Evolutionary conservation across 1,140 invertebrate species (phyloP).

Genomic region (Anoplolepis gracilipes): DNA sequence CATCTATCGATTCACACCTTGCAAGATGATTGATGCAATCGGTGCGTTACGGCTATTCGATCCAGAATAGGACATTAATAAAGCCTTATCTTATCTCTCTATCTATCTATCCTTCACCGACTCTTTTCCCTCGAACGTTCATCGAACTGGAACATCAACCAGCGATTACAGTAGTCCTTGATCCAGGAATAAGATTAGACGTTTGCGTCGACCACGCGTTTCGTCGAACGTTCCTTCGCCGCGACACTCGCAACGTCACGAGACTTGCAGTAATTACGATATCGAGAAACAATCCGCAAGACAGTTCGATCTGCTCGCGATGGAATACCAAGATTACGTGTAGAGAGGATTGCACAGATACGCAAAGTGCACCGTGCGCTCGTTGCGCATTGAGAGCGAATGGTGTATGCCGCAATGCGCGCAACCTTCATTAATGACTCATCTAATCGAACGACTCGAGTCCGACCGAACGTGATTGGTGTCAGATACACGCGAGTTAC

Average conservation of each 20-base stretch:
- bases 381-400: conserved; percentile 46
- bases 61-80: conserved; percentile 2
- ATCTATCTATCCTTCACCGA: conserved; percentile 41
- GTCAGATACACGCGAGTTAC: conserved; percentile 62
- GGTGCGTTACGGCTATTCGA: conserved; percentile 21
- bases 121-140: conserved; percentile 18
- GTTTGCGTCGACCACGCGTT: conserved; percentile 41
- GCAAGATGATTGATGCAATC: conserved; percentile 28
- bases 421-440: conserved; percentile 78
- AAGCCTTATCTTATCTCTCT: background rate
- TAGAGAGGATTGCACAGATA: conserved; percentile 14
- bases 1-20: background rate
- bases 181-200: conserved; percentile 65
- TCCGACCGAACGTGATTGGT: conserved; percentile 48
- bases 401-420: conserved; percentile 70
- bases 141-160: conserved; percentile 68
- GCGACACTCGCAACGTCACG: conserved; percentile 16
- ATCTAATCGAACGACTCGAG: conserved; percentile 65
- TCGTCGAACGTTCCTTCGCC: conserved; percentile 13
- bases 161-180: conserved; percentile 64
- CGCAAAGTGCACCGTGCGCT: conserved; percentile 28
- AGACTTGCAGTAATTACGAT: conserved; percentile 61
- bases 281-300: conserved; percentile 64
- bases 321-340: conserved; percentile 48
- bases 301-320: conserved; percentile 63